phyloP scores from a whole-genome alignment of 1,140 invertebrate genomes.

The Phenacoccus solenopsis region DNA sequence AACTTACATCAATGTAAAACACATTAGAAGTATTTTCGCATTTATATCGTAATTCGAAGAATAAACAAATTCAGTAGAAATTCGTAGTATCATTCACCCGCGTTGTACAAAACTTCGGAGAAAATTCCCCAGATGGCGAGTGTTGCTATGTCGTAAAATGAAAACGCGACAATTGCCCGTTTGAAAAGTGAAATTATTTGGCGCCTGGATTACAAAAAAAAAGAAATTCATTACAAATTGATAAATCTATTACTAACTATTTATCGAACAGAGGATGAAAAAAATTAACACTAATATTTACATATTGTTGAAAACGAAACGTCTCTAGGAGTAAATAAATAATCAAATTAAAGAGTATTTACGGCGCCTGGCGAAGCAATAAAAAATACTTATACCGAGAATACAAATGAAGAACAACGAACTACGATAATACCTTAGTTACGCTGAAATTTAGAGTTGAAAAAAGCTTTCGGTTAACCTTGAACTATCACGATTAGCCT shows the following conservation, averaged over 20 bases:
- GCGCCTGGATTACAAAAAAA: neutral
- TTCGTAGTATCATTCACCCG: neutral
- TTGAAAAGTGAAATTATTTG: neutral
- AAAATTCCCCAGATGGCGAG: neutral
- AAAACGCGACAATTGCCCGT: too few relatives aligned
- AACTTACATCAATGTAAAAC: too few relatives aligned
- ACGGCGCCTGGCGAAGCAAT: neutral
- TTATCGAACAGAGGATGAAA: neutral
- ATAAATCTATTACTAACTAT: neutral
- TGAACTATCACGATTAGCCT: neutral
- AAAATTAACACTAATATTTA: neutral
- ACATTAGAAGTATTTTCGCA: too few relatives aligned
- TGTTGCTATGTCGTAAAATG: neutral
- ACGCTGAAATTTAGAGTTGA: too few relatives aligned
- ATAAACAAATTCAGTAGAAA: slow-evolving; percentile 1
- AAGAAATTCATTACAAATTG: neutral
- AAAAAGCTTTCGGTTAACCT: too few relatives aligned
- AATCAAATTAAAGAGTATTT: neutral
- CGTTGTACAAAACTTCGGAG: neutral
- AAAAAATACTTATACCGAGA: neutral
- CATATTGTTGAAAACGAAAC: neutral
- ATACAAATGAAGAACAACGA: too few relatives aligned
- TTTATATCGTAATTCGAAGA: too few relatives aligned
- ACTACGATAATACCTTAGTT: too few relatives aligned
- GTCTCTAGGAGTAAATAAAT: neutral